Evolutionary conservation across 2,888 invertebrate species (phyloP).

Genomic region (Sisyra terminalis): DNA sequence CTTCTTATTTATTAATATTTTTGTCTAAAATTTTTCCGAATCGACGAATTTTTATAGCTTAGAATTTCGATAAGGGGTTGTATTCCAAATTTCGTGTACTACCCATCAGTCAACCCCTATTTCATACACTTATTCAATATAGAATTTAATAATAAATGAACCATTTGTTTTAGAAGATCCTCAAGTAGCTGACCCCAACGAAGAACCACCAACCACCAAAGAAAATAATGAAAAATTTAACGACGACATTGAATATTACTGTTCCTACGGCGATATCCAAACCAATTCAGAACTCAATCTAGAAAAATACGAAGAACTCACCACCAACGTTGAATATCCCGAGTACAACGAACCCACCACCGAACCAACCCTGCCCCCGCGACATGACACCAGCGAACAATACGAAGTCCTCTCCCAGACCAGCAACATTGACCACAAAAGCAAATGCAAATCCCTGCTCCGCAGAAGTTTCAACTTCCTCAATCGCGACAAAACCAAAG

Average conservation of each 20-base stretch:
- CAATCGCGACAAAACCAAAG: background rate
- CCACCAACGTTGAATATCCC: background rate
- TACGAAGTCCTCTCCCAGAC: background rate
- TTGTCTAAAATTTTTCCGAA: too few relatives aligned
- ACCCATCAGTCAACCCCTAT: background rate
- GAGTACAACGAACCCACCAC: too few relatives aligned
- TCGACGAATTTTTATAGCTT: too few relatives aligned
- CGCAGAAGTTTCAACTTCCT: background rate
- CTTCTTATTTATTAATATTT: too few relatives aligned
- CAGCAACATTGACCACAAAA: background rate
- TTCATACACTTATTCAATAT: background rate
- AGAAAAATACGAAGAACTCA: background rate
- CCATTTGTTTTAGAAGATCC: too few relatives aligned
- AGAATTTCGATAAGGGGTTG: too few relatives aligned
- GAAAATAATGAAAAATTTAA: background rate
- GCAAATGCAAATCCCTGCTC: background rate
- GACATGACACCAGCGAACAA: background rate
- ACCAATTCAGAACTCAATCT: background rate
- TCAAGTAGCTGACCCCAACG: too few relatives aligned
- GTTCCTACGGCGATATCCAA: conserved; percentile 1
- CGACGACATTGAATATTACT: conserved; percentile 5
- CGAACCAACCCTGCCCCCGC: conserved; percentile 2
- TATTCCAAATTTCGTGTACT: too few relatives aligned
- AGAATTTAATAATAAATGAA: too few relatives aligned
- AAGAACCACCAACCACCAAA: too few relatives aligned